Base-by-base conservation (phyloP, 2,113 vertebrate genomes). In the Sterrhoptilus dennistouni region DNA sequence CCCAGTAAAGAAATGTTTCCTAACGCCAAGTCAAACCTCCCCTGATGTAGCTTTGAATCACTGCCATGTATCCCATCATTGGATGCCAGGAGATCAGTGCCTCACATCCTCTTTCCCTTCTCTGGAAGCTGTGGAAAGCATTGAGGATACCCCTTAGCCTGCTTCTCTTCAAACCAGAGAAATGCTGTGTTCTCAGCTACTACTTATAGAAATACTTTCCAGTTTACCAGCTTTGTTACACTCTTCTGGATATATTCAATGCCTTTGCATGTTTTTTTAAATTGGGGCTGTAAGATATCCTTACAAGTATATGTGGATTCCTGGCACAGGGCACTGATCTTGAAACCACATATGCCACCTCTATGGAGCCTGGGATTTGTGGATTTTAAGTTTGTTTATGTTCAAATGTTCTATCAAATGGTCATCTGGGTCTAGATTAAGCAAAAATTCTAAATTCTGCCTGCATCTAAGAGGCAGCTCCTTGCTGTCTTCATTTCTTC, bases 51-150 rank as follows among this genome's bases (percentile, higher is more conserved):
- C 12, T 75, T 80, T 80, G 50, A 88, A 31, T 9, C 14, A 28
- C 13, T 38, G 12, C 11, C 12, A 23, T 1, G 3, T 9, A 3
- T n/a, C 9, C n/a, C 6, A 1, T 21, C 21, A 59, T 17, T 70
- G 28, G 6, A 15, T 44, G 40, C 12, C 31, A 49, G 22, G 8
- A 79, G 19, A 64, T 24, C 20, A 10, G 12, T 35, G 52, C 17
- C 21, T 66, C 9, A 15, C 7, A 25, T 45, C 9, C 25, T 28
- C 4, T 45, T 80, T 14, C 11, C 24, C 18, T 77, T 28, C 52
- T 71, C 42, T 25, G 35, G 40, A 49, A 54, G 28, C 23, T 49
- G 12, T 11, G 25, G 50, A 49, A 27, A 53, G 7, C 11, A 35
- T 2, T 29, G 31, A 75, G 20, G 20, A 18, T 18, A 2, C 4